These are phyloP conservation scores for Erebia ligea DNA, from an alignment of 2,888 invertebrate species.

Conservation along the genomic window DNA sequence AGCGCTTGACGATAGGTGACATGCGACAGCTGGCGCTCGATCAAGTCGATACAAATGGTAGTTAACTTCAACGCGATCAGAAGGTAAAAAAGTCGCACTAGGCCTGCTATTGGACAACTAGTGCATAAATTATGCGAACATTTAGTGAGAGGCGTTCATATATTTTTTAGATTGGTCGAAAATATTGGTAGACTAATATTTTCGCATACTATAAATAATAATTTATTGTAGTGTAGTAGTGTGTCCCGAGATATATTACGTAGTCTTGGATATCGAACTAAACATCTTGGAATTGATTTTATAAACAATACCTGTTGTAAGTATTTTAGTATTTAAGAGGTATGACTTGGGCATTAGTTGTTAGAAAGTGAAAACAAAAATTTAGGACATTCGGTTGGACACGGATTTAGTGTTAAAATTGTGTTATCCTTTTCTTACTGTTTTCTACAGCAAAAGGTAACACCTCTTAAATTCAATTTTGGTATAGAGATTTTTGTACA, in stretches of 20 bases:
- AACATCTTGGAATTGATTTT: neutral
- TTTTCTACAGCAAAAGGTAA: neutral
- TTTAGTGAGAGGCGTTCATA: too few species aligned
- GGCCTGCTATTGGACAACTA: too few species aligned
- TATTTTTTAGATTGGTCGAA: too few species aligned
- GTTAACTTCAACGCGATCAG: too few species aligned
- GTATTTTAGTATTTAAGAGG: slow-evolving; percentile 7
- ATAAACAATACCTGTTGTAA: neutral
- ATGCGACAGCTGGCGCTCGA: too few species aligned
- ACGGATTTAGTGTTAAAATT: neutral
- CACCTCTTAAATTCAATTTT: neutral
- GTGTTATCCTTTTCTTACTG: neutral
- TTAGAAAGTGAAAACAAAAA: neutral
- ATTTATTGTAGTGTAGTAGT: neutral
- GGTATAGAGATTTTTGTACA: neutral
- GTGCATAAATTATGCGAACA: too few species aligned
- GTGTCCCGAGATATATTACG: neutral
- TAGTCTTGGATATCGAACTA: neutral
- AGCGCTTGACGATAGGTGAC: too few species aligned
- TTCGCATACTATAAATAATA: neutral
- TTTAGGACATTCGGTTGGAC: neutral
- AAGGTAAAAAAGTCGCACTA: too few species aligned
- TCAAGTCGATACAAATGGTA: too few species aligned
- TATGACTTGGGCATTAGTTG: slow-evolving; percentile 13
- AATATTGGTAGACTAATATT: too few species aligned